Evolutionary conservation across 2,888 invertebrate species (phyloP).

Genomic region (Tenthredo livida): DNA sequence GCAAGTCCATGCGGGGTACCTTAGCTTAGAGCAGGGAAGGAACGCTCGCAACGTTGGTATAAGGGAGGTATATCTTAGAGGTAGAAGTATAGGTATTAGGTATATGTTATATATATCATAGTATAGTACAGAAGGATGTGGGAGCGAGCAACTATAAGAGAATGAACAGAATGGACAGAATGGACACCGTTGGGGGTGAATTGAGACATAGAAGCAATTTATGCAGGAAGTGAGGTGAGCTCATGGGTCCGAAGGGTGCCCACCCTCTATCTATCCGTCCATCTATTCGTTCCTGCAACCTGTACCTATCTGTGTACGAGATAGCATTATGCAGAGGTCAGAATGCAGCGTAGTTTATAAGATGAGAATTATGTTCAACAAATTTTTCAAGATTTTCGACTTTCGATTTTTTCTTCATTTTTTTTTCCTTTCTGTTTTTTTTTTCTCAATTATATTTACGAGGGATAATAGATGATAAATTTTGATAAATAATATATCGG

Average conservation of each 20-base stretch:
- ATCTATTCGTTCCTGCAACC: neutral
- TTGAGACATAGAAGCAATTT: conserved; percentile 75
- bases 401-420: no score
- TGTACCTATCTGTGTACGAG: neutral
- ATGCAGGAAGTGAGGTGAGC: conserved; percentile 64
- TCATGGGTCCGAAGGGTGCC: neutral
- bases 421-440: no score
- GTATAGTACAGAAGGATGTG: neutral
- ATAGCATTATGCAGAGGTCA: neutral
- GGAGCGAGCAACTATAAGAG: conserved; percentile 9
- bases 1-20: neutral
- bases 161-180: conserved; percentile 49
- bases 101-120: neutral
- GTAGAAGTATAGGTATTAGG: neutral
- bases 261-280: neutral
- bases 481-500: no score
- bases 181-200: conserved; percentile 71
- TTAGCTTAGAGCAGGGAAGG: neutral
- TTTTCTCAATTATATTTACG: neutral
- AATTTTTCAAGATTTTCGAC: no score
- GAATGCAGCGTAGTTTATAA: no score
- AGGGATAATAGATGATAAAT: neutral
- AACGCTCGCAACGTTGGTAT: neutral
- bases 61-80: neutral
- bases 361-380: no score